Evolutionary conservation across 2,797 vertebrate genomes (phyloP).

Genomic region (Tiaroga cobitis): DNA sequence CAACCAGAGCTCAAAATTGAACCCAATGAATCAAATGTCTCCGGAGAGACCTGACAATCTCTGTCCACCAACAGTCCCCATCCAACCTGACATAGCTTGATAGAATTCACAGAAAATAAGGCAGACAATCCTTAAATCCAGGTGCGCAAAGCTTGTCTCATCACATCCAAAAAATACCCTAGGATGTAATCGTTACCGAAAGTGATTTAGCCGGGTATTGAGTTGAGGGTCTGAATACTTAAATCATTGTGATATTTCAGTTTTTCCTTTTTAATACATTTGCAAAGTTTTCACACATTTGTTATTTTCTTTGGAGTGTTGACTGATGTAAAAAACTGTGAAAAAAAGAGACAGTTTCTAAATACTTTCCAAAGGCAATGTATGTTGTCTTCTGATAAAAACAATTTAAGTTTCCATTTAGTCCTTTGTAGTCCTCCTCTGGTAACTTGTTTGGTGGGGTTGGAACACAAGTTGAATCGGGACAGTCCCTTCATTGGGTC

Average conservation of each 20-base stretch:
- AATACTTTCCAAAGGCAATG: constrained; percentile 4
- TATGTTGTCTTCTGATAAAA: background rate
- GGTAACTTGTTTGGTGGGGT: constrained; percentile 33
- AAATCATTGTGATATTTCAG: background rate
- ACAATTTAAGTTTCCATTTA: background rate
- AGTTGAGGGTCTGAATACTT: constrained; percentile 5
- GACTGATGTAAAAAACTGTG: background rate
- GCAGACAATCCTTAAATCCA: background rate
- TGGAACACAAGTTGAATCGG: constrained; percentile 27
- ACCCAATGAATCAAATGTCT: background rate
- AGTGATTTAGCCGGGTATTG: background rate
- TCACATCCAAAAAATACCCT: background rate
- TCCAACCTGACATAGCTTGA: background rate
- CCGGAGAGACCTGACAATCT: background rate
- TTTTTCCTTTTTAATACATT: background rate
- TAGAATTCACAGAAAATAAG: background rate
- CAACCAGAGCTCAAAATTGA: background rate
- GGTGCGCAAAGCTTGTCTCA: background rate
- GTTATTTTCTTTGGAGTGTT: background rate
- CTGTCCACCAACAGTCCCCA: background rate
- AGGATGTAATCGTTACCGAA: background rate
- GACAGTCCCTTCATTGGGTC: constrained; percentile 61
- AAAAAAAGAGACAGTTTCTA: background rate
- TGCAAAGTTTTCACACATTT: background rate
- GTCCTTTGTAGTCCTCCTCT: constrained; percentile 34